Conservation (phyloP, 2,113 vertebrate genomes). For the Machaerirhynchus nigripectus region DNA sequence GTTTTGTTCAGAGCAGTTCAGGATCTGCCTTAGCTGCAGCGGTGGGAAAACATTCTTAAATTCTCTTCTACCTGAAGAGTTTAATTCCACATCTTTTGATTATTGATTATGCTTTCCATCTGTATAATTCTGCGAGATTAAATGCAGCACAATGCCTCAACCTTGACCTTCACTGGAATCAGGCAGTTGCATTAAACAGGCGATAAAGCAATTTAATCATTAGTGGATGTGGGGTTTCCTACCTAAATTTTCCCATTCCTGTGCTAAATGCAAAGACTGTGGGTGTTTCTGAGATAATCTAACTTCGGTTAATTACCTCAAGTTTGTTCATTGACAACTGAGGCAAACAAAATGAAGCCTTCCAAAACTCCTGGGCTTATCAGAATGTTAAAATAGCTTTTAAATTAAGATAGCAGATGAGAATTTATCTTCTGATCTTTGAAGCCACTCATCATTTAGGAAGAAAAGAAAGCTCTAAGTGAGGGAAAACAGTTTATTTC, state of each 20-base stretch:
- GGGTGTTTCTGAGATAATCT: background rate
- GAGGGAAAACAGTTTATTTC: slow-evolving; percentile 25
- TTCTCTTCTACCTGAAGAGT: background rate
- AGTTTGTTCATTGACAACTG: background rate
- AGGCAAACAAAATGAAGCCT: background rate
- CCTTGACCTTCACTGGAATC: background rate
- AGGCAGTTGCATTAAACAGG: background rate
- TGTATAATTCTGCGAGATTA: background rate
- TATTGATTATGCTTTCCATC: background rate
- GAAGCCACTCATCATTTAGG: background rate
- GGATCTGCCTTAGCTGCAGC: background rate
- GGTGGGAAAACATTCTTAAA: background rate
- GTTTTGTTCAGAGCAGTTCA: background rate
- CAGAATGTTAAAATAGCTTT: background rate
- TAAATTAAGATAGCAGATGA: slow-evolving; percentile 11
- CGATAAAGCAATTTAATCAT: background rate
- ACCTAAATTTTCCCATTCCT: background rate
- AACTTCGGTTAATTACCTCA: background rate
- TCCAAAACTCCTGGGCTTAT: background rate
- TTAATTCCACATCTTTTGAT: background rate
- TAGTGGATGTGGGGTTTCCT: background rate
- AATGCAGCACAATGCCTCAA: background rate
- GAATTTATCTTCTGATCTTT: slow-evolving; percentile 30
- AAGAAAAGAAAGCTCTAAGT: background rate
- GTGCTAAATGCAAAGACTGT: background rate